Base-by-base conservation (phyloP, 2,797 vertebrate genomes). In the Eidolon dupreanum region DNA sequence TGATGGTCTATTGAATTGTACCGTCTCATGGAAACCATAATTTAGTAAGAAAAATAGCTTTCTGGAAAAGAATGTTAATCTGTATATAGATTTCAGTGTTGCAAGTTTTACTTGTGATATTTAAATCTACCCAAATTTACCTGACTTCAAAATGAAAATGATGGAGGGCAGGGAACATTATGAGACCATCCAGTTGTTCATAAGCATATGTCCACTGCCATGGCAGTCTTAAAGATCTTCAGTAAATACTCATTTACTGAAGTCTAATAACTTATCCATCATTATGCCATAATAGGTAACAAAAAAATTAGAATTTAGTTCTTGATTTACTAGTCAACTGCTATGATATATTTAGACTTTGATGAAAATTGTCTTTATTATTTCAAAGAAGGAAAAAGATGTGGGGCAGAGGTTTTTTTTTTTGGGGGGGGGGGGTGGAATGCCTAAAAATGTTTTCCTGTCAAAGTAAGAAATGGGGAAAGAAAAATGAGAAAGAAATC, bases 51-150 rank as follows among this genome's bases (percentile, higher is more conserved):
- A 86, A 96, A 88, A 89, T 59, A 1, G 36, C 8, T 55, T 92
- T 83, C 63, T 31, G 13, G 11, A 79, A 43, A 71, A 71, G 3
- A 66, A 6, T 82, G 38, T 73, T 73, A 63, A 20, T 85, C 8
- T 93, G 8, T 38, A 88, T 82, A 36, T 6, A 87, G 38, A 10
- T 10, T 63, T 2, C 19, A 38, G 3, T 53, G 4, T 91, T 46
- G 93, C 55, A 68, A 70, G 63, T 93, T 85, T 71, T 92, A 46
- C 59, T 73, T 90, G 26, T 94, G 74, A 41, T 73, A 36, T 81
- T 77, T 90, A 15, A 81, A 46, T 51, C 59, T 84, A n/a, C 3
- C 51, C 41, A 74, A 87, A 66, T 85, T 77, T 81, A 75, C 68
- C 13, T 88, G 53, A 49, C 59, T 88, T 93, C 51, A 57, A 81